Conservation (phyloP, 2,888 invertebrate species). For the Anagyrus pseudococci region DNA sequence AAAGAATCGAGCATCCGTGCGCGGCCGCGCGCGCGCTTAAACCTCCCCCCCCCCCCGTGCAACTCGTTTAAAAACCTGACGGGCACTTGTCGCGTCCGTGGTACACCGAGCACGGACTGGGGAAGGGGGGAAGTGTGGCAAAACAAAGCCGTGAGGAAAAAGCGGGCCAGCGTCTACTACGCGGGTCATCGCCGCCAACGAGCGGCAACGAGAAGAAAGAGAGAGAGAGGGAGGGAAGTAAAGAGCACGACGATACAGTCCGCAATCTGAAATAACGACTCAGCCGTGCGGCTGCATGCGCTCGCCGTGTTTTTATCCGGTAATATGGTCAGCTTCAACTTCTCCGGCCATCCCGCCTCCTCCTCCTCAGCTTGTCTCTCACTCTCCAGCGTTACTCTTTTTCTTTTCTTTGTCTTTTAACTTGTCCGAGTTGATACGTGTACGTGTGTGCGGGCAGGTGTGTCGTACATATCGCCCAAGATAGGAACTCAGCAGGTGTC, state of each 20-base stretch:
- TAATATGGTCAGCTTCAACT: constrained; percentile 5
- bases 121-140: too few species aligned
- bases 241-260: not conserved
- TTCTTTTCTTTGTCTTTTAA: not conserved
- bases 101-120: too few species aligned
- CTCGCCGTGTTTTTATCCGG: not conserved
- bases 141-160: too few species aligned
- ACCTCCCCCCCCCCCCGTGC: too few species aligned
- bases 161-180: not conserved
- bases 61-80: constrained; percentile 11
- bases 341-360: constrained; percentile 4
- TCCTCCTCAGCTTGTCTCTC: not conserved
- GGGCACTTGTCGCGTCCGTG: constrained; percentile 4
- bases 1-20: not conserved
- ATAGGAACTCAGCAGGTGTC: too few species aligned
- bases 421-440: not conserved
- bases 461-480: not conserved
- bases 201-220: constrained; percentile 2
- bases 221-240: not conserved
- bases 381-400: too few species aligned
- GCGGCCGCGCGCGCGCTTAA: not conserved
- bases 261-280: constrained; percentile 19
- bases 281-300: not conserved
- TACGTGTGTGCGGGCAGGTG: not conserved
- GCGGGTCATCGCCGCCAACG: not conserved